Conservation (phyloP, 1,140 invertebrate species). For the Popillia japonica region DNA sequence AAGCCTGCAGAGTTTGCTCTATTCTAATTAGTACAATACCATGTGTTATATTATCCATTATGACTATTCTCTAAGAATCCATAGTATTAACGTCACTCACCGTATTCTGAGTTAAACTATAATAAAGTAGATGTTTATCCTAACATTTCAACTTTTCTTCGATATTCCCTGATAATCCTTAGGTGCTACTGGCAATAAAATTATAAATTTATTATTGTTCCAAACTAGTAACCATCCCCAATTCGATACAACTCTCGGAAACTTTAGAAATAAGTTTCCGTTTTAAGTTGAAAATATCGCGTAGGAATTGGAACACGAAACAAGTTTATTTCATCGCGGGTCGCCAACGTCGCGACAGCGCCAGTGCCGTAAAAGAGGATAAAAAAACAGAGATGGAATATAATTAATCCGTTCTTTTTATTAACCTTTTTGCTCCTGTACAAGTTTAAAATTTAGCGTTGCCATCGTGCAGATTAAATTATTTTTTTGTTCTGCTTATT, state of each 20-base stretch:
- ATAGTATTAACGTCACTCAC: no score
- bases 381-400: constrained; percentile 21
- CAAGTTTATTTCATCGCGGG: constrained; percentile 6
- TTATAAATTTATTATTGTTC: no score
- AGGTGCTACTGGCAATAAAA: no score
- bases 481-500: constrained; percentile 1
- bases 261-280: not conserved
- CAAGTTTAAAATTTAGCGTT: constrained; percentile 20
- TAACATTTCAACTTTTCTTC: no score
- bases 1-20: no score
- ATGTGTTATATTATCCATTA: no score
- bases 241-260: not conserved
- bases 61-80: no score
- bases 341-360: not conserved
- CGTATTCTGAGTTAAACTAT: no score
- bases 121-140: no score
- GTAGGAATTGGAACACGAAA: not conserved
- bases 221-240: no score
- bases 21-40: no score
- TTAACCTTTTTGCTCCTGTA: constrained; percentile 2
- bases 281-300: not conserved
- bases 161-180: no score
- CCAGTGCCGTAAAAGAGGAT: not conserved
- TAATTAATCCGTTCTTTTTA: constrained; percentile 27
- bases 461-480: constrained; percentile 16